Evolutionary conservation across 2,888 invertebrate species (phyloP).

Genomic region (Polia nebulosa): DNA sequence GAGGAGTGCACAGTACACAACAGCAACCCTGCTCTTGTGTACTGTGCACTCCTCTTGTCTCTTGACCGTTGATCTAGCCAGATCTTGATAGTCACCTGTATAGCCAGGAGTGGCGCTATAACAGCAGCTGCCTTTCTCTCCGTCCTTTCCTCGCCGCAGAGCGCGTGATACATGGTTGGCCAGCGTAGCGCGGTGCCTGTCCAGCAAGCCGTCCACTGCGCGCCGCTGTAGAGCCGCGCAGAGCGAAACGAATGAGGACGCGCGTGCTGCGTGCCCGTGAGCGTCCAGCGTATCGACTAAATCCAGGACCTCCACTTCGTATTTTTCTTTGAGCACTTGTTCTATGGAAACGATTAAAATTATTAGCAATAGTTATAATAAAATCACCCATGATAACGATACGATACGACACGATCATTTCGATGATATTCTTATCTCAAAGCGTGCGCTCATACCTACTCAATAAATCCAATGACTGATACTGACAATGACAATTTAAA

Average conservation of each 20-base stretch:
- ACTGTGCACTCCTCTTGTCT: too few species aligned
- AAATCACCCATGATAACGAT: too few species aligned
- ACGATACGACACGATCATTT: too few species aligned
- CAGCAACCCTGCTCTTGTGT: too few species aligned
- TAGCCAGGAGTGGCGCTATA: slow-evolving; percentile 94
- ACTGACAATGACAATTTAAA: too few species aligned
- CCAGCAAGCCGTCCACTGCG: slow-evolving; percentile 94
- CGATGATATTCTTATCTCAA: too few species aligned
- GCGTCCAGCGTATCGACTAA: slow-evolving; percentile 96
- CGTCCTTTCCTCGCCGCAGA: slow-evolving; percentile 95
- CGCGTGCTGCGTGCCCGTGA: slow-evolving; percentile 96
- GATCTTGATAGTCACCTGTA: slow-evolving; percentile 92
- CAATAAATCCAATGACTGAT: too few species aligned
- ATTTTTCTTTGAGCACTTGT: slow-evolving; percentile 90
- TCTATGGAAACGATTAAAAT: slow-evolving; percentile 78
- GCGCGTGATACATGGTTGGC: slow-evolving; percentile 71
- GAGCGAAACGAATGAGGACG: slow-evolving; percentile 93
- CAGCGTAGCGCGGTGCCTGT: slow-evolving; percentile 85
- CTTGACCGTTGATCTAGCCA: not conserved
- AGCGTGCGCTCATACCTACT: too few species aligned
- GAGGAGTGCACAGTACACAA: too few species aligned
- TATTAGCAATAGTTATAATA: too few species aligned
- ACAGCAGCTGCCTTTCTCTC: slow-evolving; percentile 96
- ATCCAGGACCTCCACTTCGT: slow-evolving; percentile 97
- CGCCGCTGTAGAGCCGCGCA: slow-evolving; percentile 95